Percentiles rank a stretch among this genome's conserved stretches.
phyloP scores from a whole-genome alignment of 2,113 vertebrate genomes.

The Chroicocephalus ridibundus region DNA sequence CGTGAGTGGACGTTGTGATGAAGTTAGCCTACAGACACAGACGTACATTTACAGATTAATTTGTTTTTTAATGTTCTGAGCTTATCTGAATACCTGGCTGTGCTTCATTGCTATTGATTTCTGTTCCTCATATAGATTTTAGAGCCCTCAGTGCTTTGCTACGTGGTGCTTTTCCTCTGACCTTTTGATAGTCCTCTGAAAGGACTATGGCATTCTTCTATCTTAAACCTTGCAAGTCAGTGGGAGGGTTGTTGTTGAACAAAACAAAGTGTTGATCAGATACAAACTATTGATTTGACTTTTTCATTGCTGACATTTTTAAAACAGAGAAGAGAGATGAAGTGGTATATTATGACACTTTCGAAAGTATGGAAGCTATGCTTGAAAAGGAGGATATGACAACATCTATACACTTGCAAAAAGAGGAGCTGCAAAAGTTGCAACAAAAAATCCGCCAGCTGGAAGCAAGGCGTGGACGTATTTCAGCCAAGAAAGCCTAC shows the following conservation, averaged over 20 bases:
- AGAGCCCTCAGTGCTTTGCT: neutral
- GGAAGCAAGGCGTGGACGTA: conserved; percentile 92
- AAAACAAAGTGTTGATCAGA: neutral
- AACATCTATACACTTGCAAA: conserved; percentile 76
- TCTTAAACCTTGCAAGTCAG: neutral
- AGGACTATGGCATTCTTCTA: neutral
- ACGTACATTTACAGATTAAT: neutral
- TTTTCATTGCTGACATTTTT: conserved; percentile 22
- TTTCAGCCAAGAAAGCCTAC: conserved; percentile 98
- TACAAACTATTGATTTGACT: neutral
- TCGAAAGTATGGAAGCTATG: conserved; percentile 96
- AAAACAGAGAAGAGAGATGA: conserved; percentile 86
- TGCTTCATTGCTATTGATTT: neutral
- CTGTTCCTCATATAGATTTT: neutral
- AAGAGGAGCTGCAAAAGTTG: conserved; percentile 84
- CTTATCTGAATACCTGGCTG: neutral
- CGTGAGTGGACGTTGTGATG: neutral
- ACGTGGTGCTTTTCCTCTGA: neutral
- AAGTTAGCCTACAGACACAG: neutral
- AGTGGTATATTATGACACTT: conserved; percentile 96
- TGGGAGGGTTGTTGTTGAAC: neutral
- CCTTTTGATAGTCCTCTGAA: neutral
- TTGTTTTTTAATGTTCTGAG: neutral
- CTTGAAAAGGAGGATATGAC: conserved; percentile 81
- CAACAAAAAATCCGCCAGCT: conserved; percentile 92